These are phyloP conservation scores for Drosophila watanabei DNA, from an alignment of 1,140 invertebrate species.

Conservation along the genomic window DNA sequence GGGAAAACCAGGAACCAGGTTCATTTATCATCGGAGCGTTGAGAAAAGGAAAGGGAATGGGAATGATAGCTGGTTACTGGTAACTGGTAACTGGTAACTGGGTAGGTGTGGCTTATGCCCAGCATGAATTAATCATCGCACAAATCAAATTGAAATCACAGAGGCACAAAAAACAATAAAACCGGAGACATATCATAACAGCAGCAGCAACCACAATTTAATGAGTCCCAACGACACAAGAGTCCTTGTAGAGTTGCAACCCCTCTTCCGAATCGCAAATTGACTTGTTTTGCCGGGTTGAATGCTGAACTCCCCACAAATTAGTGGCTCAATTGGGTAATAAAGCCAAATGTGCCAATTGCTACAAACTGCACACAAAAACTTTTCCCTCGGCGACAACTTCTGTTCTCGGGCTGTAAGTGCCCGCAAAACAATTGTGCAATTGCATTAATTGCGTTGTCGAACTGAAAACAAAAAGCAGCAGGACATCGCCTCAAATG, in stretches of 20 bases:
- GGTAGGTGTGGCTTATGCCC: constrained; percentile 71
- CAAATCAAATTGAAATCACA: constrained; percentile 70
- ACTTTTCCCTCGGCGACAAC: constrained; percentile 43
- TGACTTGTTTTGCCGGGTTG: constrained; percentile 54
- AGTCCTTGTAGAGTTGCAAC: constrained; percentile 20
- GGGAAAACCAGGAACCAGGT: constrained; percentile 18
- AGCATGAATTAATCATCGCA: constrained; percentile 75
- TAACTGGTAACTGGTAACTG: constrained; percentile 4
- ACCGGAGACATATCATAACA: constrained; percentile 65
- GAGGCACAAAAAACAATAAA: constrained; percentile 31
- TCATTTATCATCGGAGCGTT: constrained; percentile 69
- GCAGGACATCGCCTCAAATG: constrained; percentile 65
- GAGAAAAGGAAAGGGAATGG: constrained; percentile 6
- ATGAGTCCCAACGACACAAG: constrained; percentile 55
- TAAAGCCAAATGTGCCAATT: constrained; percentile 85
- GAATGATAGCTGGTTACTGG: constrained; percentile 8
- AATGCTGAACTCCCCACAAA: constrained; percentile 70
- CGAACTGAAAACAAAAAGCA: constrained; percentile 61
- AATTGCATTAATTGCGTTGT: constrained; percentile 81
- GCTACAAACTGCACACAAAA: constrained; percentile 48
- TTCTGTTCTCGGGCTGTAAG: constrained; percentile 20
- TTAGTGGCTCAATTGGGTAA: constrained; percentile 81
- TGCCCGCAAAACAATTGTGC: constrained; percentile 68
- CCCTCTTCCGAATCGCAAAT: constrained; percentile 43
- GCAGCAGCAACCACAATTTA: constrained; percentile 55